Base-by-base conservation (phyloP, 2,888 invertebrate species). In the Tinea pellionella region DNA sequence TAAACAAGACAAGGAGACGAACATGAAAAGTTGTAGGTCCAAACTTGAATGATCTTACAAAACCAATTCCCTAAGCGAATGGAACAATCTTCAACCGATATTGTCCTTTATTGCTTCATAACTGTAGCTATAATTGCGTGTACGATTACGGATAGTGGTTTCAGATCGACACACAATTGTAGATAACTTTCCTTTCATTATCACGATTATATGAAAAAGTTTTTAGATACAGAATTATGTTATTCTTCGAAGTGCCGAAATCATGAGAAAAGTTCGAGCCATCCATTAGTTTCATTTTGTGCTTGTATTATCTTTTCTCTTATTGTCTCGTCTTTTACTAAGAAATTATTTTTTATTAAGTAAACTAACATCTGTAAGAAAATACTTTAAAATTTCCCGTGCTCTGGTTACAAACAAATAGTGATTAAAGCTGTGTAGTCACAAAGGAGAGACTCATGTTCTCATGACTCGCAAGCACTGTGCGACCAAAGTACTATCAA, bases 1-100 rank as follows among this genome's bases (percentile, higher is more conserved):
- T 59, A 30, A 59, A 47, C 47, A 60, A 60, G 32, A 51, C 29
- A 32, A 41, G 37, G 12, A 24, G 59, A 59, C 43, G 9, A 51
- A 59, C 59, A 29, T 59, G 51, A 18, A 59, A 59, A 59, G 19
- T 59, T 59, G 1, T 13, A 24, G 13, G 19, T 43, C n/a, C 41
- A n/a, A 13, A 19, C 24, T 41, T 41, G 41, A 59, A 59, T 24
- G 43, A 18, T 12, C 19, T 24, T 43, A 59, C 12, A 11, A 24
- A 59, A 41, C n/a, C 24, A 18, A 59, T 19, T 43, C 18, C 42
- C 18, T 59, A 47, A 47, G 12, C 47, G 47, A 47, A 1, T 15
- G 7, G 47, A n/a, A 12, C 37, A 37, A 37, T 30, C 11, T 37
- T 2, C 47, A 16, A 47, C 15, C 47, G 9, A 47, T n/a, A 15